A percentile compares a stretch with the other conserved stretches of the same genome.
phyloP scores from a whole-genome alignment of 2,888 invertebrate species.

The Coenonympha arcania region DNA sequence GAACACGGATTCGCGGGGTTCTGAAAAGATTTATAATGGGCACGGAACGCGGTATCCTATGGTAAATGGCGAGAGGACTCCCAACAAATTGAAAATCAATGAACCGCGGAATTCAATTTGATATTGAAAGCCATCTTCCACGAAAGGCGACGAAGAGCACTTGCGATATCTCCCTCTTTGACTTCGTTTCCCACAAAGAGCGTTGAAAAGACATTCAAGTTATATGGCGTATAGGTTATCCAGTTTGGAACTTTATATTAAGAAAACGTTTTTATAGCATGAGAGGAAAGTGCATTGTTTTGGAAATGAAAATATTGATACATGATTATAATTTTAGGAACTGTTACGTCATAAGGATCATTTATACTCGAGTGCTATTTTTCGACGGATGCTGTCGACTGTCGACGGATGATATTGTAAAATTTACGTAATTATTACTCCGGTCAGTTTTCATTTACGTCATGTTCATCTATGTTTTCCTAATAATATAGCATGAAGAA shows the following conservation, averaged over 20 bases:
- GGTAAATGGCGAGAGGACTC: constrained; percentile 66
- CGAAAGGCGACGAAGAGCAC: constrained; percentile 51
- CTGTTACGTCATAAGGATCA: too few species aligned
- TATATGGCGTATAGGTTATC: constrained; percentile 9
- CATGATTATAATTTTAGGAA: too few species aligned
- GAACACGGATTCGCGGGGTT: constrained; percentile 18
- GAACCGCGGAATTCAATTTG: constrained; percentile 79
- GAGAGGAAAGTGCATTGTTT: not conserved
- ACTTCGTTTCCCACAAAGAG: constrained; percentile 50
- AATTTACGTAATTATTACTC: too few species aligned
- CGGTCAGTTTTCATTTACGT: too few species aligned
- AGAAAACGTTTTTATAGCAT: not conserved
- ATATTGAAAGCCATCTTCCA: constrained; percentile 76
- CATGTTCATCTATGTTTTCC: too few species aligned
- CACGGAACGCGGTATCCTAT: constrained; percentile 51
- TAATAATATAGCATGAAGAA: too few species aligned
- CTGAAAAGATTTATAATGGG: constrained; percentile 57
- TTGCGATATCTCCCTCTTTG: constrained; percentile 59
- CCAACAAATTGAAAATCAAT: constrained; percentile 76
- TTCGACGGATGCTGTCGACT: too few species aligned
- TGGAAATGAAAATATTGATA: not conserved
- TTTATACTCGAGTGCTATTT: too few species aligned
- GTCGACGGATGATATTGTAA: too few species aligned
- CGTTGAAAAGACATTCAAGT: constrained; percentile 13
- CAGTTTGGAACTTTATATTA: constrained; percentile 2